Evolutionary conservation across 1,140 invertebrate species (phyloP), one percentile per base, ranked within the genome.

Genomic region (Trachymyrmex cornetzi): DNA sequence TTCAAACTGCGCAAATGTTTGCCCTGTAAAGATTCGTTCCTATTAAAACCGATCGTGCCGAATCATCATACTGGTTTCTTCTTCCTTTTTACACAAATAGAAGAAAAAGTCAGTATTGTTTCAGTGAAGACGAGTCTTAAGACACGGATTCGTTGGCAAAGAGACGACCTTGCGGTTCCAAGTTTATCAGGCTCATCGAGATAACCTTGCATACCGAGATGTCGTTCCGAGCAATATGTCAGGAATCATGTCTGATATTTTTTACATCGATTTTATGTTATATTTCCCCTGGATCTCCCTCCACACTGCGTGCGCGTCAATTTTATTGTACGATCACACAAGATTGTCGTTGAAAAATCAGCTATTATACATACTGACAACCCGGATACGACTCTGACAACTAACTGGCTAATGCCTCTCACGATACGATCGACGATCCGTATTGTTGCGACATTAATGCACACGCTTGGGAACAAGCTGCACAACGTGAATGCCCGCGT

Each of bases 361-460:
- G 38, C 38, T n/a, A 27, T 64, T 64, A 77, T 64, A 30, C 14
- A 71, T 44, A 55, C 24, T 6, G 50, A 44, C 50, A 59, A 69
- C 22, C 64, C 50, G 77, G 77, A 71, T 44, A 27, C 11, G 53
- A 16, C 53, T n/a, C 12, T 27, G 66, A 71, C 66, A 71, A 57
- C 24, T 57, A 71, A 59, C 71, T 24, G 64, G 50, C 30, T 53
- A 27, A 71, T 81, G n/a, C 48, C 50, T 69, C 53, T 19, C 48
- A 16, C 34, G 48, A 80, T 80, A 61, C 38, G 19, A 79, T 64
- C 38, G 63, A 53, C 77, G 61, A 38, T 66, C 19, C 61, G 61
- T 14, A 53, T 79, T 81, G 64, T 57, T 57, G 63, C 50, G 64
- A 69, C 48, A 79, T 79, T 79, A 64, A 66, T 48, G 75, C 24